These are phyloP conservation scores for Halcyon chelicuti DNA, from an alignment of 2,797 vertebrate species.

Conservation along the genomic window DNA sequence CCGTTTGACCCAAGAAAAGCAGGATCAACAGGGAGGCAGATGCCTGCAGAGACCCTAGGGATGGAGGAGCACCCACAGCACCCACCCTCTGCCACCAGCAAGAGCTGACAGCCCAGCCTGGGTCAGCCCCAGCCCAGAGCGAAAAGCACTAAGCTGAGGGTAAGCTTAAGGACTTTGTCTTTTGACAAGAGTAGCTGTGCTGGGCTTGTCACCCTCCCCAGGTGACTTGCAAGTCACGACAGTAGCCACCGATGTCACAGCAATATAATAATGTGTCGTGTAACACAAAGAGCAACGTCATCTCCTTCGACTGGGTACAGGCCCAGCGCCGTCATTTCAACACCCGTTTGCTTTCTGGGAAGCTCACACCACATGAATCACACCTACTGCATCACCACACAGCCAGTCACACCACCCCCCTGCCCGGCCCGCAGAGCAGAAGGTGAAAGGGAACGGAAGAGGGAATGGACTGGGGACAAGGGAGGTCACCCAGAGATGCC, in stretches of 20 bases:
- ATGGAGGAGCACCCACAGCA: not conserved
- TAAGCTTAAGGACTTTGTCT: not conserved
- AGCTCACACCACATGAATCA: not conserved
- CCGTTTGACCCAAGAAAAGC: not conserved
- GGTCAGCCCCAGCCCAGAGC: accelerated
- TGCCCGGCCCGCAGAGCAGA: accelerated
- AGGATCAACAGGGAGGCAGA: not conserved
- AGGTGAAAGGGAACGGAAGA: not conserved
- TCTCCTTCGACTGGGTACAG: not conserved
- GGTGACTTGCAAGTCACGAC: accelerated
- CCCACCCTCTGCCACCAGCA: not conserved
- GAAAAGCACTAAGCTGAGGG: not conserved
- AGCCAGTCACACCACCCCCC: not conserved
- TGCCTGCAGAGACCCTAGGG: not conserved
- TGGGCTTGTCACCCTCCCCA: not conserved
- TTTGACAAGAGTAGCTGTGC: not conserved
- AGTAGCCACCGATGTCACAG: not conserved
- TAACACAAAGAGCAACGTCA: not conserved
- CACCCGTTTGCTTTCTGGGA: not conserved
- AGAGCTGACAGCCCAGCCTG: not conserved
- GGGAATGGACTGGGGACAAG: not conserved
- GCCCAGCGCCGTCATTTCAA: not conserved
- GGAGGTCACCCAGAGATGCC: not conserved
- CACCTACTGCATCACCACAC: not conserved
- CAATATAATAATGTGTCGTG: accelerated